Percentiles rank a stretch among this genome's conserved stretches.
phyloP scores from a whole-genome alignment of 2,797 vertebrate species.

The Phoebastria nigripes region DNA sequence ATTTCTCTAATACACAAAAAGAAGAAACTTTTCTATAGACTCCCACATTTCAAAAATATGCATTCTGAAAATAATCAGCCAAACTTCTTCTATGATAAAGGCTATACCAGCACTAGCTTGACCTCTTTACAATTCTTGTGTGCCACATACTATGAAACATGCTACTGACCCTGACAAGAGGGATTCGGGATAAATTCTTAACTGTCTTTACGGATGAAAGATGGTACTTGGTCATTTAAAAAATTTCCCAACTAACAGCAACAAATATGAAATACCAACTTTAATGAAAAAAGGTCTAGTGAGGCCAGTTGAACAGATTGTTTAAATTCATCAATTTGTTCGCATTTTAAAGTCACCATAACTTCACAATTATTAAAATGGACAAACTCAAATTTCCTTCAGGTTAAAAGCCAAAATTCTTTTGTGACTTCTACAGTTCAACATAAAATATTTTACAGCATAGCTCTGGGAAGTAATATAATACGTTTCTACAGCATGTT shows the following conservation, averaged over 20 bases:
- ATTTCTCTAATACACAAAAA: background rate
- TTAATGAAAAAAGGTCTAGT: background rate
- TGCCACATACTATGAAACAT: background rate
- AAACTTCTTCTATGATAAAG: background rate
- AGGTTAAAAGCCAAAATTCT: constrained; percentile 19
- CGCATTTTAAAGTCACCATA: background rate
- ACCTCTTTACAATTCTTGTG: background rate
- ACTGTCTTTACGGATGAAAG: background rate
- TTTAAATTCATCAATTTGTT: background rate
- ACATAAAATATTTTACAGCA: background rate
- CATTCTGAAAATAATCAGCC: background rate
- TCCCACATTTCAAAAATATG: background rate
- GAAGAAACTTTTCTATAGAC: background rate
- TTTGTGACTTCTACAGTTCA: background rate
- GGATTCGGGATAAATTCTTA: background rate
- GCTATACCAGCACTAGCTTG: background rate
- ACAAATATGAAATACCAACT: background rate
- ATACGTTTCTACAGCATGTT: background rate
- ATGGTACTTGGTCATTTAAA: background rate
- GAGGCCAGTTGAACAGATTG: background rate
- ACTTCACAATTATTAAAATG: background rate
- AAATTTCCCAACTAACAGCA: background rate
- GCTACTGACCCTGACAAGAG: background rate
- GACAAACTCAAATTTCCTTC: background rate
- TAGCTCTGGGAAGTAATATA: background rate